These are phyloP conservation scores for Melolontha melolontha DNA, from an alignment of 2,888 invertebrate genomes.

Conservation along the genomic window DNA sequence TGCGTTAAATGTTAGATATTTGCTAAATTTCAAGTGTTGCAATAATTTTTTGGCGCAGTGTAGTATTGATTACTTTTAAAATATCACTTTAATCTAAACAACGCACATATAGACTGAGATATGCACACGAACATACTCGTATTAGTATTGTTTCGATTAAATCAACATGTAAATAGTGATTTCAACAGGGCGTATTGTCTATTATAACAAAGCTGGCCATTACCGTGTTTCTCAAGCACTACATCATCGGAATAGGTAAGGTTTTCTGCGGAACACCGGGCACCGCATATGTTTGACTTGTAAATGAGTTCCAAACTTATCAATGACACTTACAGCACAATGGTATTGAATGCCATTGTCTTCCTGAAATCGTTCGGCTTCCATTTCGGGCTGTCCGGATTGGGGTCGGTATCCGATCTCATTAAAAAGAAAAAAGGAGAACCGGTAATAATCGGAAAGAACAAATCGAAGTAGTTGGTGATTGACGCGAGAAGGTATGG, in stretches of 20 bases:
- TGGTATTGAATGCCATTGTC: slow-evolving; percentile 46
- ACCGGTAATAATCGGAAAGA: neutral
- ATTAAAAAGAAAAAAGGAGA: slow-evolving; percentile 36
- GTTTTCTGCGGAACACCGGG: slow-evolving; percentile 46
- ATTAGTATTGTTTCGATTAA: slow-evolving; percentile 40
- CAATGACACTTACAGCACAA: slow-evolving; percentile 50
- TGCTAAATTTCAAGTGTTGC: too few species aligned
- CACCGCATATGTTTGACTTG: slow-evolving; percentile 51
- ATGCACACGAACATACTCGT: neutral
- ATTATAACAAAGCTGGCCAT: slow-evolving; percentile 51
- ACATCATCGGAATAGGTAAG: slow-evolving; percentile 31
- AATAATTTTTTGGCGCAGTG: too few species aligned
- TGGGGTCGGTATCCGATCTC: slow-evolving; percentile 36
- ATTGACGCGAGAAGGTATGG: too few species aligned
- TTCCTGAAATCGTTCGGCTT: slow-evolving; percentile 28
- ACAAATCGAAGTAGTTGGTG: too few species aligned
- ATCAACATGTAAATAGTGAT: slow-evolving; percentile 52
- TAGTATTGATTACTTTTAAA: too few species aligned
- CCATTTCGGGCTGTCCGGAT: slow-evolving; percentile 25
- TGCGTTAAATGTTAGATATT: too few species aligned
- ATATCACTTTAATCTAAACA: too few species aligned
- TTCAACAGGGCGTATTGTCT: slow-evolving; percentile 15
- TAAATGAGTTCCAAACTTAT: slow-evolving; percentile 51
- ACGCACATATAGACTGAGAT: too few species aligned
- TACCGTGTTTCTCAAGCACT: slow-evolving; percentile 49